Evolutionary conservation across 2,888 invertebrate genomes (phyloP).

Genomic region (Helicoverpa assulta): DNA sequence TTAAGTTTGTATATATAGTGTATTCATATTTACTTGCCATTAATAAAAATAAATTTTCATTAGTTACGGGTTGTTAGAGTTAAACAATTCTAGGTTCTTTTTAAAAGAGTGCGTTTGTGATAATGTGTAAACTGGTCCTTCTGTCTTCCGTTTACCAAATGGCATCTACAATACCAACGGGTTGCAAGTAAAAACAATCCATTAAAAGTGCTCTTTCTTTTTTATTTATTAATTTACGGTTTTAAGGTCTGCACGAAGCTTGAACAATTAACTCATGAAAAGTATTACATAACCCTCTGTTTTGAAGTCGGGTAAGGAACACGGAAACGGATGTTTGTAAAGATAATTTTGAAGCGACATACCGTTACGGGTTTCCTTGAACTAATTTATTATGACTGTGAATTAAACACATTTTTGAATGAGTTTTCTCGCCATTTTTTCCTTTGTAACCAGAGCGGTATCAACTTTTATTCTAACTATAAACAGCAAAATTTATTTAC

Average conservation of each 20-base stretch:
- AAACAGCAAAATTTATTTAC: no score
- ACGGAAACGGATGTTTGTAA: conserved; percentile 26
- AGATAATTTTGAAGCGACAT: conserved; percentile 19
- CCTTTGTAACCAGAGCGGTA: no score
- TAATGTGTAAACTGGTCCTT: no score
- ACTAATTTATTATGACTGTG: background rate
- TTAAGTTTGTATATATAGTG: no score
- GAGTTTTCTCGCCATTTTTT: background rate
- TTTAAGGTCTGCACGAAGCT: conserved; percentile 15
- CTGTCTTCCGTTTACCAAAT: no score
- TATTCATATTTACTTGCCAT: no score
- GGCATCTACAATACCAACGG: background rate
- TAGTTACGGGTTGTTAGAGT: no score
- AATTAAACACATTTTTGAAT: background rate
- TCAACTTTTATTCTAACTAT: no score
- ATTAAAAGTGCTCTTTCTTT: conserved; percentile 10
- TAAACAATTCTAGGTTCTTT: no score
- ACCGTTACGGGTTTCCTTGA: conserved; percentile 14
- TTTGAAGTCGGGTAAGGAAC: conserved; percentile 12
- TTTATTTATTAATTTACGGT: conserved; percentile 9
- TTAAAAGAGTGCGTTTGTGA: no score
- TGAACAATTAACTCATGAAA: conserved; percentile 27
- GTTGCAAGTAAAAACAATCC: conserved; percentile 18
- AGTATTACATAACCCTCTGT: background rate
- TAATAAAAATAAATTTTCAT: no score